Evolutionary conservation across 1,140 invertebrate species (phyloP).

Genomic region (Nilaparvata lugens): DNA sequence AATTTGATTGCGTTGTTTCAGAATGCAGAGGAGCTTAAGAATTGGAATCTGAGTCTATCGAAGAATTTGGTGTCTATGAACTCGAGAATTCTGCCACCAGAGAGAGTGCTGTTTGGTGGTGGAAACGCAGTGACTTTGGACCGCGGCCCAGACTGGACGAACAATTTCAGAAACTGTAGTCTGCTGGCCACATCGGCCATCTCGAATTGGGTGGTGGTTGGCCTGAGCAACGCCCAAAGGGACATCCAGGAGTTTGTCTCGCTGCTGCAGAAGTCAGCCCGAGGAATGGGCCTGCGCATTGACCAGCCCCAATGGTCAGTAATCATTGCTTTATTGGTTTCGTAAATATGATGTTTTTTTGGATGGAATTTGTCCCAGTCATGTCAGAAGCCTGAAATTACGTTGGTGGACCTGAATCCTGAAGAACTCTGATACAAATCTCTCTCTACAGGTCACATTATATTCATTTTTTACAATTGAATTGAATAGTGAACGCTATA

Average conservation of each 20-base stretch:
- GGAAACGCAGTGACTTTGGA: conserved; percentile 25
- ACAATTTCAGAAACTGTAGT: conserved; percentile 38
- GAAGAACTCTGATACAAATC: too few species aligned
- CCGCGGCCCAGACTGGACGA: conserved; percentile 51
- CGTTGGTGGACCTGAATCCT: too few species aligned
- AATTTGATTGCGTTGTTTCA: too few species aligned
- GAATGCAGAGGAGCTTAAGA: conserved; percentile 43
- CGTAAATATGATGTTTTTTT: too few species aligned
- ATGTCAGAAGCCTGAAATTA: too few species aligned
- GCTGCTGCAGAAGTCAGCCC: neutral
- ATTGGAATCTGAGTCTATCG: conserved; percentile 54
- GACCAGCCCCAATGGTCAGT: neutral
- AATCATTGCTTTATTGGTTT: too few species aligned
- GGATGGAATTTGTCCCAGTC: too few species aligned
- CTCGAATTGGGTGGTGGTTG: neutral
- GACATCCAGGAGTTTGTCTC: neutral
- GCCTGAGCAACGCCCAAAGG: neutral
- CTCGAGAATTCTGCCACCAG: conserved; percentile 43
- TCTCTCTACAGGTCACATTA: too few species aligned
- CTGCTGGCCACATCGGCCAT: conserved; percentile 30
- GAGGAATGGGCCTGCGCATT: neutral
- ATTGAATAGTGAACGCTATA: too few species aligned
- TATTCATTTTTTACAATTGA: too few species aligned
- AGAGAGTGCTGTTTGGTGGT: conserved; percentile 43
- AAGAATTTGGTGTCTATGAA: conserved; percentile 44